Evolutionary conservation across 2,888 invertebrate genomes (phyloP), one percentile per base, ranked within the genome.

Genomic region (Cerastis rubricosa): DNA sequence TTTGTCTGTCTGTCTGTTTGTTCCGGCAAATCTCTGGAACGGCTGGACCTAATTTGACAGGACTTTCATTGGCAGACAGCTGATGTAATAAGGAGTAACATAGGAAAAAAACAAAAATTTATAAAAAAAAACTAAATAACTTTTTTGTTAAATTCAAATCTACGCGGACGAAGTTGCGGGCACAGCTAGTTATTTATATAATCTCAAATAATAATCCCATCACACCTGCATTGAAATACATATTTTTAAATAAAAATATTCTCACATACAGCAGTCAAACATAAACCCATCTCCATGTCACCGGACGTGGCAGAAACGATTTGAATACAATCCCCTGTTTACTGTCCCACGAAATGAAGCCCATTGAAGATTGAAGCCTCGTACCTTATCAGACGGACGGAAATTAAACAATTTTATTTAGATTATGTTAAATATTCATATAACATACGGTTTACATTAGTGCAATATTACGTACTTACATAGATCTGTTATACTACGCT

Each of bases 301-400:
- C 84, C 86, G 86, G 86, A 87, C 74, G 75, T 54, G 12, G 47
- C 51, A 69, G n/a, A 40, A 69, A 29, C 63, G 63, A 86, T 87
- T 87, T 87, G 79, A 84, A 87, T 87, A 87, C 88, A 87, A 87
- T 87, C 61, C 49, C 2, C 35, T 76, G 69, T 43, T 70, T 65
- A 72, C 54, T 64, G 45, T 85, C 85, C 72, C 82, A 84, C 72
- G 72, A 73, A 72, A 73, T 72, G n/a, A 77, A 45, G 29, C 12
- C 14, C 70, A 74, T 59, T 67, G 74, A 25, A 67, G 70, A 73
- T 54, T 73, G 45, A 49, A 57, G n/a, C n/a, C n/a, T 19, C 64
- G 61, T 78, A 35, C 35, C 35, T 35, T 35, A 73, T 71, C 65
- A 72, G 59, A 11, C 11, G 25, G 67, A 70, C 87, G 87, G 87